phyloP scores from a whole-genome alignment of 1,140 invertebrate genomes.

The Orchesella cincta region DNA sequence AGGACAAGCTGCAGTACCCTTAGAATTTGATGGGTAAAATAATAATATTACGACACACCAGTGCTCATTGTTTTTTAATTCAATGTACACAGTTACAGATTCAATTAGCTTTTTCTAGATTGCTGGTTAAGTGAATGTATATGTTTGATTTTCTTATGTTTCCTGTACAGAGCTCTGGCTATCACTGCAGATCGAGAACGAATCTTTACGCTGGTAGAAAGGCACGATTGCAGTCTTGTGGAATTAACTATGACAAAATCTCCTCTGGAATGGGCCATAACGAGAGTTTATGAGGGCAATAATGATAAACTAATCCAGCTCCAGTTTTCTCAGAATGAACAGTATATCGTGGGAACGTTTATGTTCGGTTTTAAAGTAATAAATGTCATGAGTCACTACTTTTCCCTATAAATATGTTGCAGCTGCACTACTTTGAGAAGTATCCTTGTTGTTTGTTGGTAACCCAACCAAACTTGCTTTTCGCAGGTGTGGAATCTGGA shows the following conservation, averaged over 20 bases:
- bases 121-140: no score
- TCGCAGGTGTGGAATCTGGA: conserved; percentile 56
- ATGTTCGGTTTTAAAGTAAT: conserved; percentile 58
- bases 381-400: conserved; percentile 44
- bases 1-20: conserved; percentile 63
- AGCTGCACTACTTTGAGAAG: no score
- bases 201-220: neutral
- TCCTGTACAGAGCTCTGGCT: neutral
- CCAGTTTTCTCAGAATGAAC: conserved; percentile 58
- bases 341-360: conserved; percentile 59
- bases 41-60: no score
- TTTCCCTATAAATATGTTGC: neutral
- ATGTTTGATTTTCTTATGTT: neutral
- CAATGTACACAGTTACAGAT: no score
- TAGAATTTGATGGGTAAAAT: conserved; percentile 71
- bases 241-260: neutral
- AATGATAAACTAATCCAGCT: conserved; percentile 58
- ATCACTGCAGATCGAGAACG: conserved; percentile 1
- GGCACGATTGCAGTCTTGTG: neutral
- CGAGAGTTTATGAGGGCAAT: conserved; percentile 57
- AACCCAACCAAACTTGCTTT: conserved; percentile 39
- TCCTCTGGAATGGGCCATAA: conserved; percentile 55
- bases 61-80: no score
- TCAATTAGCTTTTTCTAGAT: no score
- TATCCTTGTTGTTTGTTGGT: no score